These are phyloP conservation scores for Epizoanthus stellaris DNA, from an alignment of 92 coral and sea anemone species.

Conservation along the genomic window DNA sequence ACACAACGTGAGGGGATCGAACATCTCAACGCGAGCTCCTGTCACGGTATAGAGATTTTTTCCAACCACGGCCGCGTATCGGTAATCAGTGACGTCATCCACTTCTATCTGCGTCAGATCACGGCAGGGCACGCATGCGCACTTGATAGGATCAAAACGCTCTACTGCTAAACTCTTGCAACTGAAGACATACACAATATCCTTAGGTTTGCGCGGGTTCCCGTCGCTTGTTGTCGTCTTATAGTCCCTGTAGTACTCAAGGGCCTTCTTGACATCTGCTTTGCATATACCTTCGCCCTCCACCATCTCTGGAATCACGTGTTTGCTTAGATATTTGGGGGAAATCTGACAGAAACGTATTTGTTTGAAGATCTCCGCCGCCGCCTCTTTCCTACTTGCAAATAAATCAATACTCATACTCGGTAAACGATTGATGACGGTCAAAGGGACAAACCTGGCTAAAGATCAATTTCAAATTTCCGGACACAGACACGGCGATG, in stretches of 20 bases:
- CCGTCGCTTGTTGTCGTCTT: slow-evolving; percentile 39
- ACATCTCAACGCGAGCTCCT: slow-evolving; percentile 72
- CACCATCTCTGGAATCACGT: slow-evolving; percentile 79
- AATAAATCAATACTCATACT: too few species aligned
- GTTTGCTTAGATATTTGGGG: slow-evolving; percentile 60
- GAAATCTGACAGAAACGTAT: slow-evolving; percentile 86
- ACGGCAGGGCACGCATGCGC: slow-evolving; percentile 74
- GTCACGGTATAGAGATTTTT: slow-evolving; percentile 73
- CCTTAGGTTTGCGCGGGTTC: slow-evolving; percentile 57
- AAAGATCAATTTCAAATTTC: too few species aligned
- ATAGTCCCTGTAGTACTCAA: slow-evolving; percentile 64
- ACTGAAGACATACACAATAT: slow-evolving; percentile 73
- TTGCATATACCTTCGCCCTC: slow-evolving; percentile 76
- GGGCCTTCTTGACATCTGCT: slow-evolving; percentile 71
- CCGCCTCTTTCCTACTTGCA: slow-evolving; percentile 55
- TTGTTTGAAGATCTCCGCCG: slow-evolving; percentile 76
- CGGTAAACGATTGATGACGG: too few species aligned
- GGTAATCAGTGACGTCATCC: slow-evolving; percentile 64
- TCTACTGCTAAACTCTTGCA: slow-evolving; percentile 73
- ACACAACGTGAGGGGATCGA: slow-evolving; percentile 60
- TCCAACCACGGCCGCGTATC: slow-evolving; percentile 82
- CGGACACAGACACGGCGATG: too few species aligned
- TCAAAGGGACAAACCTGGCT: too few species aligned
- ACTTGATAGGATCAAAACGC: slow-evolving; percentile 74
- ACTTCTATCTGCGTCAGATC: slow-evolving; percentile 65